These are phyloP conservation scores for Gymnosoma rotundatum DNA, from an alignment of 2,888 invertebrate species.

Conservation along the genomic window DNA sequence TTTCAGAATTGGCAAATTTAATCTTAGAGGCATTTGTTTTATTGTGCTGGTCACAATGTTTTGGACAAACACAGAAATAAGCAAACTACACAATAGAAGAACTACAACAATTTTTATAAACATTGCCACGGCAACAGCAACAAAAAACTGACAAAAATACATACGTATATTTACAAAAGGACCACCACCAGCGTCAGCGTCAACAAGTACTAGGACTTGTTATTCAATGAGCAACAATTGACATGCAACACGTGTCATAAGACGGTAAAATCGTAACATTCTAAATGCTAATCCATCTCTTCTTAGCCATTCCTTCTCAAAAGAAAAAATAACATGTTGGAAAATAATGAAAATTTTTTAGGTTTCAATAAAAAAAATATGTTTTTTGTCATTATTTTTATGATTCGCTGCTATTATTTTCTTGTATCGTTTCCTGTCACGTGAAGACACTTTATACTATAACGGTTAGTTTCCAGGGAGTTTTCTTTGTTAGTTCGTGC, in stretches of 20 bases:
- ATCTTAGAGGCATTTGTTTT: too few relatives aligned
- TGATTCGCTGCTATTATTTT: constrained; percentile 43
- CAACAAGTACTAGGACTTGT: constrained; percentile 42
- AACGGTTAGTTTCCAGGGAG: background rate
- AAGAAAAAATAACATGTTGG: constrained; percentile 11
- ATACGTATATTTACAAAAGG: constrained; percentile 12
- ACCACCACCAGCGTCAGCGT: constrained; percentile 19
- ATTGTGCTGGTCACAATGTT: too few relatives aligned
- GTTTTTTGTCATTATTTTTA: constrained; percentile 46
- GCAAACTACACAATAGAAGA: too few relatives aligned
- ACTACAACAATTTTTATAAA: background rate
- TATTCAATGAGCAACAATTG: constrained; percentile 68
- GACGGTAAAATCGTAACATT: constrained; percentile 63
- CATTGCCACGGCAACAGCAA: background rate
- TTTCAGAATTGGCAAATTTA: too few relatives aligned
- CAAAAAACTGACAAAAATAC: background rate
- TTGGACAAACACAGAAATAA: too few relatives aligned
- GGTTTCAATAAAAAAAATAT: constrained; percentile 54
- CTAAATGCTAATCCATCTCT: constrained; percentile 61
- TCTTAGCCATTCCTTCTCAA: constrained; percentile 2
- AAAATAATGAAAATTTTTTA: constrained; percentile 35
- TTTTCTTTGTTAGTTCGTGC: constrained; percentile 28
- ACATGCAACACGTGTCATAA: constrained; percentile 68
- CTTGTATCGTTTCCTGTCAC: constrained; percentile 65
- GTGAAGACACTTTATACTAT: constrained; percentile 56